A percentile compares a stretch with the other conserved stretches of the same genome.
These are phyloP conservation scores for Thumatha senex DNA, from an alignment of 2,888 invertebrate species.

Conservation along the genomic window DNA sequence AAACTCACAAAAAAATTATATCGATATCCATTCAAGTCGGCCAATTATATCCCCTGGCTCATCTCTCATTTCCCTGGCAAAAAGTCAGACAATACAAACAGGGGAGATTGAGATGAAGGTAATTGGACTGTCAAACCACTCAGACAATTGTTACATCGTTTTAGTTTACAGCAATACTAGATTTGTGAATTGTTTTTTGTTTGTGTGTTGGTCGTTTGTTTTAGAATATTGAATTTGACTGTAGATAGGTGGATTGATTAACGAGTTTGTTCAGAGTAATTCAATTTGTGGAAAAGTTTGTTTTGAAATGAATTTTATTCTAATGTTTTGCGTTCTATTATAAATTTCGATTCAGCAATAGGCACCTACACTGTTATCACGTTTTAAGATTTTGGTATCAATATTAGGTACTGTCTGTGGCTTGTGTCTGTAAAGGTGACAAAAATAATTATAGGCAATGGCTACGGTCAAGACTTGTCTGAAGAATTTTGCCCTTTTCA, in stretches of 20 bases:
- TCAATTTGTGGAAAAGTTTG: neutral
- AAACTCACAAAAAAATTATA: constrained; percentile 22
- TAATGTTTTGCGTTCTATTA: neutral
- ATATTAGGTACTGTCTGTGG: no score
- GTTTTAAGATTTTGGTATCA: neutral
- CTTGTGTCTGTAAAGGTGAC: no score
- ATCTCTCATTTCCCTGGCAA: constrained; percentile 43
- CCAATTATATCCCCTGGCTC: constrained; percentile 46
- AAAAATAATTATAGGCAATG: no score
- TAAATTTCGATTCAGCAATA: neutral
- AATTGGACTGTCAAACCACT: constrained; percentile 58
- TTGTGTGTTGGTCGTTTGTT: constrained; percentile 10
- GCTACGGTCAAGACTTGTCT: no score
- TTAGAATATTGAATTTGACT: neutral
- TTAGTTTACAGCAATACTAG: constrained; percentile 25
- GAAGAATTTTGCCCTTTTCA: no score
- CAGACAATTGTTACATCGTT: constrained; percentile 34
- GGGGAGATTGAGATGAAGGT: constrained; percentile 39
- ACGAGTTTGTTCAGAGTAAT: neutral
- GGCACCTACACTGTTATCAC: neutral
- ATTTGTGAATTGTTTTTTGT: constrained; percentile 8
- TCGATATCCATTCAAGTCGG: constrained; percentile 45
- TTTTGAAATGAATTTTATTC: neutral
- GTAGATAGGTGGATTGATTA: neutral
- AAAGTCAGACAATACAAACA: constrained; percentile 45